Evolutionary conservation across 2,113 vertebrate genomes (phyloP).

Genomic region (Speoplatyrhinus poulsoni): DNA sequence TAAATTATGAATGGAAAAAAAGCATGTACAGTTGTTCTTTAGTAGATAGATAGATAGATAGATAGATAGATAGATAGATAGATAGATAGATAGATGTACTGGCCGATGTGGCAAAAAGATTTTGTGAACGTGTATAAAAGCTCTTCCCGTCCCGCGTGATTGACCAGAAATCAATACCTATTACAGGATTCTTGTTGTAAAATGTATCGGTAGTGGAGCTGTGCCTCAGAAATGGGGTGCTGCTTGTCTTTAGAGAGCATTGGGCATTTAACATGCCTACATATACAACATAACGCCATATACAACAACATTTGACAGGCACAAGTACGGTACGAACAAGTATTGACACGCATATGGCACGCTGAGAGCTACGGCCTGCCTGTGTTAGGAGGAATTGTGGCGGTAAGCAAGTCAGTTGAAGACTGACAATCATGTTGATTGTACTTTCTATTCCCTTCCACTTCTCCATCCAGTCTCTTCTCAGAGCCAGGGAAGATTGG

Average conservation of each 20-base stretch:
- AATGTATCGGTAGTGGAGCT: slow-evolving; percentile 15
- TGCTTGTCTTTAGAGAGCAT: slow-evolving; percentile 15
- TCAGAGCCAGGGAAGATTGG: slow-evolving; percentile 29
- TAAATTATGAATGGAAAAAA: background rate
- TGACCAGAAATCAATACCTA: slow-evolving; percentile 37
- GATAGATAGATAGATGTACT: background rate
- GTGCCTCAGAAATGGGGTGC: slow-evolving; percentile 24
- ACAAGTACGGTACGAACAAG: slow-evolving; percentile 14
- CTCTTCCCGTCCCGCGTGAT: background rate
- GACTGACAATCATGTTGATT: slow-evolving; percentile 20
- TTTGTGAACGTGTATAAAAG: background rate
- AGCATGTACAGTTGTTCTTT: background rate
- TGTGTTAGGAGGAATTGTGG: slow-evolving; percentile 3
- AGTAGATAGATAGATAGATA: background rate
- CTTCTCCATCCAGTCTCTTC: slow-evolving; percentile 2
- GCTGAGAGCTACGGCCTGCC: slow-evolving; percentile 12
- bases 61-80: background rate
- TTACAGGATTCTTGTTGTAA: slow-evolving; percentile 27
- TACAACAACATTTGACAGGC: slow-evolving; percentile 30
- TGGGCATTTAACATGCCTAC: slow-evolving; percentile 15
- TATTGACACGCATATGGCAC: slow-evolving; percentile 35
- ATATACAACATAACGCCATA: background rate
- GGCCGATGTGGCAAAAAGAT: background rate
- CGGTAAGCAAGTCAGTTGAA: background rate
- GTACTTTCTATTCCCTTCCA: background rate